Evolutionary conservation across 1,140 invertebrate genomes (phyloP), one percentile per base, ranked within the genome.

Genomic region (Himalopsyche phryganea): DNA sequence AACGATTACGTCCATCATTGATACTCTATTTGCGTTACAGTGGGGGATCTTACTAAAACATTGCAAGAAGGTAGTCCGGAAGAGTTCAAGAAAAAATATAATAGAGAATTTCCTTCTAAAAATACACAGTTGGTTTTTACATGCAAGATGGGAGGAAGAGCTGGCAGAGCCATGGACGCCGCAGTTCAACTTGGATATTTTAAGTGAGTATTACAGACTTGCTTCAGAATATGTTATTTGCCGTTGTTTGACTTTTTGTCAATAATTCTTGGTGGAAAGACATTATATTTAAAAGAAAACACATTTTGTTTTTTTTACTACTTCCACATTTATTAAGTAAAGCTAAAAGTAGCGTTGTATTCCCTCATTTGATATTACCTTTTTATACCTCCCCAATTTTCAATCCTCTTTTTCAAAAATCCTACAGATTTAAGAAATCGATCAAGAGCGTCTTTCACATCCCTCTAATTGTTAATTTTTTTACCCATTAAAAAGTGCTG

Each of bases 101-200:
- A 74, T 13, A 71, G 80, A 7, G 60, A 65, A 2, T 80, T 81
- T 52, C 81, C 81, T 1, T 38, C 66, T 1, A 60, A 68, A 9
- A 72, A 76, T 51, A 71, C 77, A 50, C 71, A 76, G 36, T 50
- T 83, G 6, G 80, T 83, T 28, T 83, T 83, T 64, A 78, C 78
- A 9, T 83, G 81, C 61, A 74, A 73, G 49, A 73, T 77, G 15
- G 81, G 81, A 3, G 74, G 75, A 17, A 68, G 81, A 2, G 80
- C 81, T 1, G 68, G 70, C 33, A 73, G 78, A 58, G 81, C 80
- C 9, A 67, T 80, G 2, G 72, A 80, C 28, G 65, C 72, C 54
- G 80, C 80, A 38, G 57, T 74, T 9, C 69, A 72, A 15, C 45
- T 80, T 50, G 81, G 81, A 50, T 82, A 73, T 60, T 55, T 55